Evolutionary conservation across 2,888 invertebrate genomes (phyloP).

Genomic region (Carterocephalus palaemon): DNA sequence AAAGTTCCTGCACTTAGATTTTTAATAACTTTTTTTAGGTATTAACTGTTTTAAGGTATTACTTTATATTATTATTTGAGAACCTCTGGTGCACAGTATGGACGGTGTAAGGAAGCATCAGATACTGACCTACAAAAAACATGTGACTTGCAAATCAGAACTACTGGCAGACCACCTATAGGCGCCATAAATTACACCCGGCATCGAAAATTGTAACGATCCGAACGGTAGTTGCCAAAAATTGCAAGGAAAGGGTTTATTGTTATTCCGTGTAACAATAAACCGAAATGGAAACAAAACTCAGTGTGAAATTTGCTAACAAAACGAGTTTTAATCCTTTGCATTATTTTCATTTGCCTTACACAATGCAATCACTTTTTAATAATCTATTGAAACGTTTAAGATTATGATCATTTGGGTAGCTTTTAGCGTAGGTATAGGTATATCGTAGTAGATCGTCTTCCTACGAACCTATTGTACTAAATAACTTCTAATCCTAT

Average conservation of each 20-base stretch:
- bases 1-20: too few relatives aligned
- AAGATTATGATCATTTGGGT: too few relatives aligned
- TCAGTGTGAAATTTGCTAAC: constrained; percentile 18
- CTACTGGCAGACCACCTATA: constrained; percentile 65
- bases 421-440: too few relatives aligned
- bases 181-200: constrained; percentile 62
- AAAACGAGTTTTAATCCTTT: too few relatives aligned
- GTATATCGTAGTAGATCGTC: too few relatives aligned
- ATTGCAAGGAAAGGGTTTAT: constrained; percentile 48
- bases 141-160: constrained; percentile 65
- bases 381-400: too few relatives aligned
- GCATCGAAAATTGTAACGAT: constrained; percentile 61
- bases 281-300: constrained; percentile 6
- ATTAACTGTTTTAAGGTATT: too few relatives aligned
- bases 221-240: constrained; percentile 61
- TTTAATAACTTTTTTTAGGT: too few relatives aligned
- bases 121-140: constrained; percentile 70
- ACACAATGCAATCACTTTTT: too few relatives aligned
- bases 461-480: too few relatives aligned
- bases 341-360: too few relatives aligned
- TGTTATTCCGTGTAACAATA: constrained; percentile 29
- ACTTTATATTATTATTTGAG: background rate
- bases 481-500: too few relatives aligned
- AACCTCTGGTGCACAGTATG: constrained; percentile 3
- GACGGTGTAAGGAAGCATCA: constrained; percentile 34